These are phyloP conservation scores for Polydrusus cervinus DNA, from an alignment of 2,888 invertebrate species.

Conservation along the genomic window DNA sequence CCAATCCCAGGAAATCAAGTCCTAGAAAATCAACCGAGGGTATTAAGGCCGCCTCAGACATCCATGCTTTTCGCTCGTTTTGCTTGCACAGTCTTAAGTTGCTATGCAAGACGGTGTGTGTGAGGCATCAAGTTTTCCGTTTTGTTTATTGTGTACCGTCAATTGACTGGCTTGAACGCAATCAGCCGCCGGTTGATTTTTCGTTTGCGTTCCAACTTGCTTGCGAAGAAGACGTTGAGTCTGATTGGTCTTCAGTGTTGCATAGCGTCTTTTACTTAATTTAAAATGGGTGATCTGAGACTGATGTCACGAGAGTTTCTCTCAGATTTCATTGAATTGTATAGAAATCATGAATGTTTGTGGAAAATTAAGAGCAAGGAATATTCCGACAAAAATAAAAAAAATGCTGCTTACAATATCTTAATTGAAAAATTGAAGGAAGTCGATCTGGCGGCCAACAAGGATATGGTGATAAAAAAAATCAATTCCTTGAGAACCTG, in stretches of 20 bases:
- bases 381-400: slow-evolving; percentile 22
- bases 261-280: not conserved
- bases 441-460: slow-evolving; percentile 35
- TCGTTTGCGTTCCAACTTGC: not conserved
- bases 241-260: not conserved
- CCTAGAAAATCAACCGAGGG: not conserved
- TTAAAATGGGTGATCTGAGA: slow-evolving; percentile 36
- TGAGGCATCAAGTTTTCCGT: not conserved
- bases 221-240: not conserved
- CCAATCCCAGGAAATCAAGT: not conserved
- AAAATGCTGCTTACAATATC: slow-evolving; percentile 43
- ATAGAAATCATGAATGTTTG: slow-evolving; percentile 38
- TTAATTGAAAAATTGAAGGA: slow-evolving; percentile 42
- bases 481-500: slow-evolving; percentile 35
- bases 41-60: not conserved
- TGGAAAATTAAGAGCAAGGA: slow-evolving; percentile 44
- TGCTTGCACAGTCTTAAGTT: not conserved
- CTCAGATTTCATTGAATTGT: slow-evolving; percentile 38
- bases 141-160: not conserved
- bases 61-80: not conserved
- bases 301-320: slow-evolving; percentile 36
- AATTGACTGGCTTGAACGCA: not conserved
- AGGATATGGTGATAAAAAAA: slow-evolving; percentile 37
- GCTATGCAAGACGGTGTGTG: not conserved
- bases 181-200: not conserved